Percentiles rank a stretch among this genome's conserved stretches.
Conservation (phyloP, 2,888 invertebrate genomes). For the Pammene aurita region DNA sequence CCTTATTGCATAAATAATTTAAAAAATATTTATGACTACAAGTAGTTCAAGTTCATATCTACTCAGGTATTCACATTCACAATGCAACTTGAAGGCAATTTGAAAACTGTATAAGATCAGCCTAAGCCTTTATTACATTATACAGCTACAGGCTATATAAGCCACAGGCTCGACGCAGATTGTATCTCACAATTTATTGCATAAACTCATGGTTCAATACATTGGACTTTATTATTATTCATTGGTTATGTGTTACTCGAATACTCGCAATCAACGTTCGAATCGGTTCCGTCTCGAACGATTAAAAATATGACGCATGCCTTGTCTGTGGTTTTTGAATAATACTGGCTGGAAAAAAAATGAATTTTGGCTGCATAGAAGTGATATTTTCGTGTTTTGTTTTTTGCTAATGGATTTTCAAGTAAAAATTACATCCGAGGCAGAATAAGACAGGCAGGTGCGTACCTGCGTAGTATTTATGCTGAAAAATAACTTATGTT, state of each 20-base stretch:
- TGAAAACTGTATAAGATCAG: constrained; percentile 7
- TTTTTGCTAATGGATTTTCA: no score
- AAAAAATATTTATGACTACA: not conserved
- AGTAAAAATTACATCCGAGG: no score
- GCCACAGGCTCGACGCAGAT: constrained; percentile 27
- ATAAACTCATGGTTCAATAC: constrained; percentile 39
- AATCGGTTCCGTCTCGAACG: constrained; percentile 20
- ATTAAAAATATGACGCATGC: constrained; percentile 20
- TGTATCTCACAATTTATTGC: constrained; percentile 42
- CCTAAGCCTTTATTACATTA: constrained; percentile 24
- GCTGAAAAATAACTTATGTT: not conserved
- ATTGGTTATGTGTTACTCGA: constrained; percentile 35
- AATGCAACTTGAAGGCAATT: not conserved
- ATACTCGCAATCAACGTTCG: constrained; percentile 31
- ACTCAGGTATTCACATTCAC: not conserved
- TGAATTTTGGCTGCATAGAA: not conserved
- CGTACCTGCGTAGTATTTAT: no score
- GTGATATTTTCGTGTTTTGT: not conserved
- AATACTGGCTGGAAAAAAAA: constrained; percentile 7
- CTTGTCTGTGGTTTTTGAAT: constrained; percentile 14
- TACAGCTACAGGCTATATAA: constrained; percentile 20
- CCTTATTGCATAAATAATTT: no score
- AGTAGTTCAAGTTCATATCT: not conserved
- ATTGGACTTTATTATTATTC: constrained; percentile 41
- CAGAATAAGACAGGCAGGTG: no score